Evolutionary conservation across 1,140 invertebrate species (phyloP).

Genomic region (Planococcus citri): DNA sequence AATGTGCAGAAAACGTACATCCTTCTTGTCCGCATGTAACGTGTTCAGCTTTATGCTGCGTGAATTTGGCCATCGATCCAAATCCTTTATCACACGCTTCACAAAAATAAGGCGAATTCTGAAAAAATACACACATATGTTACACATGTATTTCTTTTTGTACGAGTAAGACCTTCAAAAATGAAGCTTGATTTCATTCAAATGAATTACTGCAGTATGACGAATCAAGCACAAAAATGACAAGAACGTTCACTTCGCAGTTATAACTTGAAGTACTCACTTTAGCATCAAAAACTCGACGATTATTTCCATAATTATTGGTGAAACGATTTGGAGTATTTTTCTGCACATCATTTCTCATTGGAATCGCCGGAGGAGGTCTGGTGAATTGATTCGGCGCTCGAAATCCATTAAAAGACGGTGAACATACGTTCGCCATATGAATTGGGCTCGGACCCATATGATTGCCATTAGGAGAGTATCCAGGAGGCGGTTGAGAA

Average conservation of each 20-base stretch:
- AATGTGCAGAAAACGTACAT: slow-evolving; percentile 66
- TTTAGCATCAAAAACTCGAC: background rate
- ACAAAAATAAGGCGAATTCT: slow-evolving; percentile 41
- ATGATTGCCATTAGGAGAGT: background rate
- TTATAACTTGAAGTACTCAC: background rate
- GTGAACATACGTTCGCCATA: background rate
- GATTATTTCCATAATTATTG: background rate
- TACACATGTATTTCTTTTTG: too few relatives aligned
- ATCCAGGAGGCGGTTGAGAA: background rate
- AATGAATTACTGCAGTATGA: too few relatives aligned
- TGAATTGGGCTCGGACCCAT: background rate
- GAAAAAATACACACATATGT: slow-evolving; percentile 23
- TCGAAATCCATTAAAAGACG: background rate
- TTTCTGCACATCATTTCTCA: background rate
- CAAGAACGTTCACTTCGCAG: too few relatives aligned
- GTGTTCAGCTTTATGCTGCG: slow-evolving; percentile 54
- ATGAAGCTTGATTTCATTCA: too few relatives aligned
- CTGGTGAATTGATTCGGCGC: background rate
- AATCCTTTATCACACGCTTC: slow-evolving; percentile 65
- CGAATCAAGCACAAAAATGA: too few relatives aligned
- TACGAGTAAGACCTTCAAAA: too few relatives aligned
- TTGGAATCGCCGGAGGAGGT: background rate
- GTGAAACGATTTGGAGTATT: background rate
- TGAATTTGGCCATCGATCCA: slow-evolving; percentile 40
- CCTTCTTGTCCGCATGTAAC: slow-evolving; percentile 60